Evolutionary conservation across 2,113 vertebrate genomes (phyloP).

Genomic region (Damaliscus lunatus): DNA sequence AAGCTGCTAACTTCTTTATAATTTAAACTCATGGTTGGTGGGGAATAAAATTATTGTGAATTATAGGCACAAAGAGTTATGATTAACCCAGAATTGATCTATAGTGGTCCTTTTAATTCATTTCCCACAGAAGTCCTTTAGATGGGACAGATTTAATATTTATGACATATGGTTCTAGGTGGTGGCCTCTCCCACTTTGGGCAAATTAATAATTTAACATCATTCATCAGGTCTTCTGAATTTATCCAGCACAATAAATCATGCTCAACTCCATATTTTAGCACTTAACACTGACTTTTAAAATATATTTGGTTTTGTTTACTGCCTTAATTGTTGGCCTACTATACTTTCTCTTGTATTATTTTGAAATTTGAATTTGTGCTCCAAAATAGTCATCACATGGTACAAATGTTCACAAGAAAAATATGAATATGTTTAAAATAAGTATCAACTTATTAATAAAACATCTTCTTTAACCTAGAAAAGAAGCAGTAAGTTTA

Average conservation of each 20-base stretch:
- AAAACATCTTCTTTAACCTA: not conserved
- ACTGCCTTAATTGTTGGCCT: not conserved
- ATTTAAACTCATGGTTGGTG: conserved; percentile 41
- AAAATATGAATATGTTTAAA: conserved; percentile 21
- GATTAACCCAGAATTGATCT: conserved; percentile 44
- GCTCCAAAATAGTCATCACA: not conserved
- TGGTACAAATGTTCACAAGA: not conserved
- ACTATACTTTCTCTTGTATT: conserved; percentile 2
- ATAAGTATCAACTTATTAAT: not conserved
- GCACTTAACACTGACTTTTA: not conserved
- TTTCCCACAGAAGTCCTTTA: conserved; percentile 31
- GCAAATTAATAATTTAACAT: conserved; percentile 59
- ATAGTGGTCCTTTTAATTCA: conserved; percentile 45
- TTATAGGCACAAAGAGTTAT: conserved; percentile 44
- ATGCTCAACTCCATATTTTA: conserved; percentile 11
- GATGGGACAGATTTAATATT: conserved; percentile 57
- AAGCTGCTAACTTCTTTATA: conserved; percentile 28
- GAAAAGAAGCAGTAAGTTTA: not conserved
- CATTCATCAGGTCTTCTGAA: conserved; percentile 55
- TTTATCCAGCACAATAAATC: conserved; percentile 39
- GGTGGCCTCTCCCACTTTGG: conserved; percentile 17
- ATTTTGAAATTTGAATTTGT: conserved; percentile 26
- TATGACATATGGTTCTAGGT: conserved; percentile 33
- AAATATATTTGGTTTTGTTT: conserved; percentile 45
- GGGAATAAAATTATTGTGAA: conserved; percentile 5